Evolutionary conservation across 1,140 invertebrate genomes (phyloP).

Genomic region (Drosophila nebulosa): DNA sequence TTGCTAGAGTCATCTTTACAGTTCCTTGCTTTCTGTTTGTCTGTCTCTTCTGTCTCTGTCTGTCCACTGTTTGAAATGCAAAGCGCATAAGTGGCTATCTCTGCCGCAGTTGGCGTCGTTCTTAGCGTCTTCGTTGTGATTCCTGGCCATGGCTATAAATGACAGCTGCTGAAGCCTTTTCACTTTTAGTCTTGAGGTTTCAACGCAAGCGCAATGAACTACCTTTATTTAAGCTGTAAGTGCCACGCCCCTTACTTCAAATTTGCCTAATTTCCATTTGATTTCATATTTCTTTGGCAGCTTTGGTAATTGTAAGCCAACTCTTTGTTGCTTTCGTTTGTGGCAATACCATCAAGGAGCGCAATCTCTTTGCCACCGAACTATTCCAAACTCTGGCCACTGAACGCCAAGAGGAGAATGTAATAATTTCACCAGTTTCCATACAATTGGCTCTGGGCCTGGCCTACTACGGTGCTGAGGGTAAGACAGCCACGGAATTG

Average conservation of each 20-base stretch:
- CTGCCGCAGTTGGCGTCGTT: conserved; percentile 14
- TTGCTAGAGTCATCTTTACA: conserved; percentile 34
- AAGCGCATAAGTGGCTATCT: conserved; percentile 33
- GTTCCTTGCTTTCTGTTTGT: conserved; percentile 31
- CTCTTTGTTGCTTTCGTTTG: conserved; percentile 15
- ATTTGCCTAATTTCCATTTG: background rate
- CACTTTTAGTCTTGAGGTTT: conserved; percentile 72
- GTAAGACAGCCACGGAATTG: conserved; percentile 63
- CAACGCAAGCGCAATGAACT: conserved; percentile 64
- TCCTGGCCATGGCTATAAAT: conserved; percentile 71
- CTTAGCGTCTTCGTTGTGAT: conserved; percentile 19
- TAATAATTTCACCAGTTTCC: conserved; percentile 74
- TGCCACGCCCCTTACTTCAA: background rate
- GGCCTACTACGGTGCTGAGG: conserved; percentile 74
- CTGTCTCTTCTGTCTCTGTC: conserved; percentile 5
- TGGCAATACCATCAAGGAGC: conserved; percentile 66
- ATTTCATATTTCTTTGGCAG: too few relatives aligned
- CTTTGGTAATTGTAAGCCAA: conserved; percentile 22
- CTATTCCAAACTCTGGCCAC: conserved; percentile 75
- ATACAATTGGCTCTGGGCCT: conserved; percentile 70
- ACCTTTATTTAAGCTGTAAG: conserved; percentile 47
- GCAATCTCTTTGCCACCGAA: conserved; percentile 75
- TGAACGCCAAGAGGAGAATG: conserved; percentile 73
- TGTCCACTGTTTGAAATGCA: conserved; percentile 46
- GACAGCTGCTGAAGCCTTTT: conserved; percentile 59